Base-by-base conservation (phyloP, 2,888 invertebrate genomes). In the Drosophila phalerata region DNA sequence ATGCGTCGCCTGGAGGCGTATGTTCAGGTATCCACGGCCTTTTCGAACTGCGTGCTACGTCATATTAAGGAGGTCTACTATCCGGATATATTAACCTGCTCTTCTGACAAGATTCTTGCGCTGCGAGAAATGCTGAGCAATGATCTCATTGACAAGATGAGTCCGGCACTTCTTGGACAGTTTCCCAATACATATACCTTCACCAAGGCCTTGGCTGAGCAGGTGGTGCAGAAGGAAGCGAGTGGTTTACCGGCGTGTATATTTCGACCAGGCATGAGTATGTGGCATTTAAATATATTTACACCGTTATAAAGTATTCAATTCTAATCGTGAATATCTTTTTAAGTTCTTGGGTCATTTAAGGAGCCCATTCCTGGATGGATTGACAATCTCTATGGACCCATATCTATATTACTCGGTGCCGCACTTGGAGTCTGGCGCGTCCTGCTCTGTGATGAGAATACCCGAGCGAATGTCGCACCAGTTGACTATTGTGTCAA, bases 181-280 rank as follows among this genome's bases (percentile, higher is more conserved):
- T 91, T 78, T 63, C 96, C 96, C 2, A 96, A 96, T 90, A 95
- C 96, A 0, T 96, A 96, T 92, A 94, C 95, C 2, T 95, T 93
- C 89, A 96, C 96, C 8, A 96, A 96, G 91, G 94, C 95, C 5
- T 90, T 96, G 58, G 95, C 95, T 0, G 96, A 96, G 89, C 93
- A 94, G 71, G 89, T 94, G 30, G 92, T 96, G 13, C 90, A 93
- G 34, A 93, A 93, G 64, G 94, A 94, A 78, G 94, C 94, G 0
- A 92, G 91, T 22, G 22, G 22, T 22, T 22, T 22, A 22, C 22
- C 22, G 22, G 22, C 22, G 22, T 22, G 22, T 22, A 43, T 65
- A 28, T 51, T 57, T 8, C 57, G 65, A 9, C 65, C 57, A 6
- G 42, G 17, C n/a, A 57, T 65, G 37, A 65, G 57, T 65, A 43